Base-by-base conservation (phyloP, 1,140 invertebrate species). In the Maconellicoccus hirsutus region DNA sequence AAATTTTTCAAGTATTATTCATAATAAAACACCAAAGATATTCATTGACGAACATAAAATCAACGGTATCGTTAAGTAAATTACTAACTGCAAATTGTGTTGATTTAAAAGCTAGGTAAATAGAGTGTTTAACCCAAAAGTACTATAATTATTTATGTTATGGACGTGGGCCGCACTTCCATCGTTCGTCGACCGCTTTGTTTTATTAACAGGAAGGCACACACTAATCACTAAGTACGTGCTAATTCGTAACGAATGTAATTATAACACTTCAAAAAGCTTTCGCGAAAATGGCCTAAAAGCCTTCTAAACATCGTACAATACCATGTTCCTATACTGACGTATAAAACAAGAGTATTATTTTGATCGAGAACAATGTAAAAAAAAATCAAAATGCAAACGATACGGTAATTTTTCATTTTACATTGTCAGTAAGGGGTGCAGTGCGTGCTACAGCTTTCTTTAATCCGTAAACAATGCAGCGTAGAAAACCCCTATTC, bases 61-160 rank as follows among this genome's bases (percentile, higher is more conserved):
- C 42, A 52, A 52, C 42, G 42, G 33, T 52, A 52, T 52, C 42
- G 42, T 52, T 52, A 52, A 52, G 42, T 52, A 52, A 52, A 52
- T 52, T 52, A 52, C 42, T 16, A 16, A 16, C 42, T 52, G 42
- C 16, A 19, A 52, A 52, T 19, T 52, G 42, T 52, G 42, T 52
- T 52, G 42, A 52, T 52, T 52, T 52, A 52, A 52, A 52, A 52
- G 42, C 42, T 52, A 52, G 42, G 42, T 52, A 52, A 52, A 52
- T 52, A 52, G 42, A 52, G n/a, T 52, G 42, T 52, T 52, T 52
- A 8, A 52, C 42, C 42, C 42, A 52, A 52, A 52, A 52, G 42
- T 52, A 52, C 42, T 52, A 52, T 52, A 52, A 52, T 52, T 52
- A 52, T 52, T 52, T 52, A 52, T 19, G 42, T 52, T 52, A 52